Conservation (phyloP, 1,140 invertebrate species). For the Heliconius nattereri region DNA sequence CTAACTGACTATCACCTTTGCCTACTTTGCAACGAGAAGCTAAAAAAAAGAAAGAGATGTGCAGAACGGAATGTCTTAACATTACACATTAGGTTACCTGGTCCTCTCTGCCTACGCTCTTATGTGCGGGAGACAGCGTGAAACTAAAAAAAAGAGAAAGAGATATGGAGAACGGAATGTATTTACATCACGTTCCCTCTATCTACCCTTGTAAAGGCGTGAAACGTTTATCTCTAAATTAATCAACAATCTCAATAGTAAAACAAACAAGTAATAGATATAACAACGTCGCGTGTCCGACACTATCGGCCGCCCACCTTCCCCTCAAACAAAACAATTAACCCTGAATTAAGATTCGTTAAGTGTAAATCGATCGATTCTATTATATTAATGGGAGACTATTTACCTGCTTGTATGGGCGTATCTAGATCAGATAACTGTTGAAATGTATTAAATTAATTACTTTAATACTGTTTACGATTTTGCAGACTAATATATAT, state of each 20-base stretch:
- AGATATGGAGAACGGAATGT: too few species aligned
- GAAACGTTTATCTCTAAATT: too few species aligned
- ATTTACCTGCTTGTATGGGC: not conserved
- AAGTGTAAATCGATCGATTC: slow-evolving; percentile 28
- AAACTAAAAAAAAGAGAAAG: too few species aligned
- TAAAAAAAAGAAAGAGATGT: too few species aligned
- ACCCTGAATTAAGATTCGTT: slow-evolving; percentile 28
- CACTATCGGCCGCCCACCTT: slow-evolving; percentile 29
- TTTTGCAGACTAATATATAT: not conserved
- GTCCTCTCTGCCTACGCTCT: too few species aligned
- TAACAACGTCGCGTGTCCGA: slow-evolving; percentile 32
- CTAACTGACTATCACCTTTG: not conserved
- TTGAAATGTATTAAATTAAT: not conserved
- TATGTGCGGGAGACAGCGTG: too few species aligned
- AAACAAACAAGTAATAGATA: slow-evolving; percentile 16
- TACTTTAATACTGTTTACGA: not conserved
- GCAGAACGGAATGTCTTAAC: too few species aligned
- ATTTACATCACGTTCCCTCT: too few species aligned
- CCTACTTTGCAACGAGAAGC: too few species aligned
- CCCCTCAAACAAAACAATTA: slow-evolving; percentile 25
- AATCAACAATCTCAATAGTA: not conserved
- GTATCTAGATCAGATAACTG: slow-evolving; percentile 5
- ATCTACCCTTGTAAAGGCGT: too few species aligned
- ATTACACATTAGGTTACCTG: too few species aligned
- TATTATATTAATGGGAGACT: slow-evolving; percentile 22